Evolutionary conservation across 1,140 invertebrate genomes (phyloP).

Genomic region (Scaptomyza pallida): DNA sequence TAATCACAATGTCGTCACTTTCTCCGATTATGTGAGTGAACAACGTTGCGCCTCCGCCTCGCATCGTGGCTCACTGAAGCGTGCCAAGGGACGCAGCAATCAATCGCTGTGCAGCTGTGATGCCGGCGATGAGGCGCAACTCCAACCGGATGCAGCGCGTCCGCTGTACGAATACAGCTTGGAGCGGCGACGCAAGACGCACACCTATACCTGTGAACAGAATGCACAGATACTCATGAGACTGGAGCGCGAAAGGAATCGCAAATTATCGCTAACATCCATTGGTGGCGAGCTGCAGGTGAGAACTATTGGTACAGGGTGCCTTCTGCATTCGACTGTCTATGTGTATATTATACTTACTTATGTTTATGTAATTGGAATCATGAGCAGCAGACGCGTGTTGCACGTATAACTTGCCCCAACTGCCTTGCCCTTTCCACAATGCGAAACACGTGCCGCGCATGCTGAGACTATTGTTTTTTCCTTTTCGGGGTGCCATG

Average conservation of each 20-base stretch:
- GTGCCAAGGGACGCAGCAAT: slow-evolving; percentile 81
- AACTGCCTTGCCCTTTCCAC: neutral
- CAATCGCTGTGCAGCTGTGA: slow-evolving; percentile 82
- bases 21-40: slow-evolving; percentile 74
- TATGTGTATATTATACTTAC: slow-evolving; percentile 9
- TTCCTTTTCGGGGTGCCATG: neutral
- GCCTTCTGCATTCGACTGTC: too few species aligned
- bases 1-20: slow-evolving; percentile 73
- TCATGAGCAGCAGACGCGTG: slow-evolving; percentile 50
- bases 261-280: slow-evolving; percentile 76
- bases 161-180: slow-evolving; percentile 80
- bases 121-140: slow-evolving; percentile 72
- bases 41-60: slow-evolving; percentile 56
- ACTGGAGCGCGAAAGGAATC: slow-evolving; percentile 82
- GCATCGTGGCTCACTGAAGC: slow-evolving; percentile 76
- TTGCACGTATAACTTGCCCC: neutral
- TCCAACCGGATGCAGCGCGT: slow-evolving; percentile 74
- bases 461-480: slow-evolving; percentile 3
- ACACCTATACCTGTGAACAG: slow-evolving; percentile 82
- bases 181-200: slow-evolving; percentile 77
- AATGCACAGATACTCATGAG: slow-evolving; percentile 83
- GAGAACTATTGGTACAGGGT: slow-evolving; percentile 29
- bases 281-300: slow-evolving; percentile 62
- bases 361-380: slow-evolving; percentile 64
- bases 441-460: slow-evolving; percentile 43